Conservation (phyloP, 2,888 invertebrate species). For the Halictus ligatus region DNA sequence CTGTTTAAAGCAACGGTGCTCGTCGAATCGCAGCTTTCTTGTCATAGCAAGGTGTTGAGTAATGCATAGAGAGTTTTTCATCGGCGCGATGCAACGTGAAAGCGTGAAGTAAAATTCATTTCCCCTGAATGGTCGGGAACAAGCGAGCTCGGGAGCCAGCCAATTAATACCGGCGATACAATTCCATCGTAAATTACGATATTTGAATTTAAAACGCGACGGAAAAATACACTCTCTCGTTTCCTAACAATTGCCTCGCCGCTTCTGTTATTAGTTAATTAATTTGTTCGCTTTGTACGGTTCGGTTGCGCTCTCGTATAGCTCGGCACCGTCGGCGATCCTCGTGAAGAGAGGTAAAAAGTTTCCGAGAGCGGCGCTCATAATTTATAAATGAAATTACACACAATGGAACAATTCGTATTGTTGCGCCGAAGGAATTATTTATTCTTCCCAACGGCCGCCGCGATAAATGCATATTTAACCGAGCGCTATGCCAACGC, state of each 20-base stretch:
- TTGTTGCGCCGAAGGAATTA: slow-evolving; percentile 51
- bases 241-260: slow-evolving; percentile 40
- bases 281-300: slow-evolving; percentile 34
- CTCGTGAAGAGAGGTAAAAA: slow-evolving; percentile 16
- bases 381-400: slow-evolving; percentile 50
- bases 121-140: neutral
- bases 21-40: neutral
- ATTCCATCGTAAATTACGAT: slow-evolving; percentile 32
- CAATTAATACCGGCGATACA: slow-evolving; percentile 34
- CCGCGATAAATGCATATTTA: slow-evolving; percentile 50
- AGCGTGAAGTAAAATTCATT: slow-evolving; percentile 13
- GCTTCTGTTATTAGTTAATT: slow-evolving; percentile 52
- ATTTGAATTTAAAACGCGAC: slow-evolving; percentile 31
- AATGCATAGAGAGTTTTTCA: neutral
- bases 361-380: slow-evolving; percentile 22
- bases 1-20: neutral
- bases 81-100: slow-evolving; percentile 10
- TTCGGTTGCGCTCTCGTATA: neutral
- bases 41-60: neutral
- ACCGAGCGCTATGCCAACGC: slow-evolving; percentile 19
- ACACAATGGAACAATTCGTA: slow-evolving; percentile 53
- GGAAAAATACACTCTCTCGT: slow-evolving; percentile 27
- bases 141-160: slow-evolving; percentile 14
- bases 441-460: slow-evolving; percentile 48
- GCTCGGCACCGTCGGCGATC: neutral